Evolutionary conservation across 2,797 vertebrate species (phyloP).

Genomic region (Okamejei kenojei): DNA sequence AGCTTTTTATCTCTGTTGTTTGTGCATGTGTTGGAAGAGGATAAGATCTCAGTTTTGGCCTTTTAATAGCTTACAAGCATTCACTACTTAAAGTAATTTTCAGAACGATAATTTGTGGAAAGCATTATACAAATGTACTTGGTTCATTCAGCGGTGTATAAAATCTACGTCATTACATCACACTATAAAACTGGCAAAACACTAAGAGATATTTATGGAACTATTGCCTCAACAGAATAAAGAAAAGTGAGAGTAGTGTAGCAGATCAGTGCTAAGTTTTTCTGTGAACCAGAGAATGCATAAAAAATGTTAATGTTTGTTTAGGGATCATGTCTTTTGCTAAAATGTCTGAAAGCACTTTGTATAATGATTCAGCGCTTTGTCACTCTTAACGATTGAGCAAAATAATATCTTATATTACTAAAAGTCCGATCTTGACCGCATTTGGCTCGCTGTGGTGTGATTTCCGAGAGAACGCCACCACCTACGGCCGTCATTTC

Average conservation of each 20-base stretch:
- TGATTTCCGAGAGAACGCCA: too few relatives aligned
- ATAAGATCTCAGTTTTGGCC: neutral
- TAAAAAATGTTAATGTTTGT: neutral
- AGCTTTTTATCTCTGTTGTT: neutral
- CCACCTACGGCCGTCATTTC: too few relatives aligned
- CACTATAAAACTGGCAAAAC: neutral
- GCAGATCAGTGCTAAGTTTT: neutral
- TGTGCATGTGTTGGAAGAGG: neutral
- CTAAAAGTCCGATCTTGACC: too few relatives aligned
- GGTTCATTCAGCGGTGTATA: neutral
- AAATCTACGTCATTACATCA: too few relatives aligned
- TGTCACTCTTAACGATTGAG: neutral
- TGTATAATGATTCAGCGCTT: neutral
- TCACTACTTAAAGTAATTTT: neutral
- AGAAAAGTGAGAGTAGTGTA: neutral
- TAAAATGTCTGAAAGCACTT: neutral
- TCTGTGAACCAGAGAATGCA: neutral
- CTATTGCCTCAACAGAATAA: neutral
- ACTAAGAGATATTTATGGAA: neutral
- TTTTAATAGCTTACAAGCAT: neutral
- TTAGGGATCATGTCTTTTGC: neutral
- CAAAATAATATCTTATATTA: neutral
- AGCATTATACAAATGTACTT: neutral
- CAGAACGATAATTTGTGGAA: neutral
- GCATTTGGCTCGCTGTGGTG: too few relatives aligned